Conservation (phyloP, 1,140 invertebrate genomes). For the Tetramorium simillimum region DNA sequence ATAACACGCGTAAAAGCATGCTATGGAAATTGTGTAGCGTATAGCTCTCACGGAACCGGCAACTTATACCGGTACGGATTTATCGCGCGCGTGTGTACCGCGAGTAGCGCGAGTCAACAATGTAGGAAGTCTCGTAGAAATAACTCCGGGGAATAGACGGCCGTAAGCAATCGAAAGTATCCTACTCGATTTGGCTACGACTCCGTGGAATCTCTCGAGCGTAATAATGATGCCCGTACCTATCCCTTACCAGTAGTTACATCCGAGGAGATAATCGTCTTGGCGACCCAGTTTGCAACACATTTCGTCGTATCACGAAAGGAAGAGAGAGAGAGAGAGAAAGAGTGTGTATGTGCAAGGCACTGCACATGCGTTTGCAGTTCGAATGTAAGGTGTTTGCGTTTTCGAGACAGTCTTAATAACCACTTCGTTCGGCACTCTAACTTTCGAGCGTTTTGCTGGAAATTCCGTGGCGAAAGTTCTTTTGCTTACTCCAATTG, state of each 20-base stretch:
- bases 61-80: constrained; percentile 28
- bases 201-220: constrained; percentile 63
- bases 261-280: constrained; percentile 65
- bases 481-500: constrained; percentile 44
- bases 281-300: constrained; percentile 57
- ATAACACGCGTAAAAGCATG: constrained; percentile 28
- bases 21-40: constrained; percentile 17
- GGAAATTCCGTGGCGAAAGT: constrained; percentile 40
- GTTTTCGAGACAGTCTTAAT: constrained; percentile 60
- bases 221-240: constrained; percentile 61
- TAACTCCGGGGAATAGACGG: constrained; percentile 57
- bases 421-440: constrained; percentile 16
- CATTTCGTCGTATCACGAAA: constrained; percentile 10
- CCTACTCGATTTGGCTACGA: constrained; percentile 67
- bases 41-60: not conserved
- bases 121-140: constrained; percentile 63
- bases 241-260: constrained; percentile 63
- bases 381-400: not conserved
- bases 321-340: not conserved
- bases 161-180: constrained; percentile 71
- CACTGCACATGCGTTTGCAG: not conserved
- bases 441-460: constrained; percentile 52
- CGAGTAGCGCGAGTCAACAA: constrained; percentile 65
- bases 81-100: constrained; percentile 51
- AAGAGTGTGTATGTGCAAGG: not conserved